Evolutionary conservation across 2,113 vertebrate genomes (phyloP).

Genomic region (Cranoglanis bouderius): DNA sequence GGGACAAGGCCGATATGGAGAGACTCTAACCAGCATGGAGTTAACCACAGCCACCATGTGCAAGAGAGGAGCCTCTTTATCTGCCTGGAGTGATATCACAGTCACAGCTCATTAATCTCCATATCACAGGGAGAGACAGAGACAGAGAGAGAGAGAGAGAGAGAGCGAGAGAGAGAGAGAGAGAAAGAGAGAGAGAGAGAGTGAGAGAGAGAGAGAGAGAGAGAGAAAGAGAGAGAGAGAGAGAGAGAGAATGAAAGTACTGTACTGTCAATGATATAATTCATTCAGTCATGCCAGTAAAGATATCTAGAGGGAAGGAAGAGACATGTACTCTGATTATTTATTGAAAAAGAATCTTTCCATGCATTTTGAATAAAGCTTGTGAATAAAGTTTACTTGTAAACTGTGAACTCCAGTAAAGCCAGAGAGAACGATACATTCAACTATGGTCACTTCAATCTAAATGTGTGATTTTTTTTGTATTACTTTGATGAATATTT

Average conservation of each 20-base stretch:
- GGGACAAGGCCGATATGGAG: conserved; percentile 1
- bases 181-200: conserved; percentile 11
- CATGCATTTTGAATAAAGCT: background rate
- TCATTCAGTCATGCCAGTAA: background rate
- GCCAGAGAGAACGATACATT: background rate
- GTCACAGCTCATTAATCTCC: conserved; percentile 47
- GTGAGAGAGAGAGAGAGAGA: conserved; percentile 14
- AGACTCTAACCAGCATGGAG: conserved; percentile 23
- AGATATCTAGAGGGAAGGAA: background rate
- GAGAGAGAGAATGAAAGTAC: background rate
- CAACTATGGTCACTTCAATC: background rate
- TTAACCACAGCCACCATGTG: conserved; percentile 19
- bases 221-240: conserved; percentile 12
- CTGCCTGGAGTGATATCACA: conserved; percentile 44
- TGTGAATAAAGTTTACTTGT: background rate
- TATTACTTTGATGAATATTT: background rate
- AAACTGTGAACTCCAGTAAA: background rate
- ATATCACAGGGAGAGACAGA: conserved; percentile 32
- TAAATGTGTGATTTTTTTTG: background rate
- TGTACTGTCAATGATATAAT: background rate
- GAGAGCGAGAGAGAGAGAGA: conserved; percentile 15
- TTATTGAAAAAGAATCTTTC: background rate
- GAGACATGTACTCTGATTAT: background rate
- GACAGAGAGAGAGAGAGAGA: conserved; percentile 8
- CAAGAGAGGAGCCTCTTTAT: conserved; percentile 37